phyloP scores from a whole-genome alignment of 2,888 invertebrate species.

The Caradrina kadenii region DNA sequence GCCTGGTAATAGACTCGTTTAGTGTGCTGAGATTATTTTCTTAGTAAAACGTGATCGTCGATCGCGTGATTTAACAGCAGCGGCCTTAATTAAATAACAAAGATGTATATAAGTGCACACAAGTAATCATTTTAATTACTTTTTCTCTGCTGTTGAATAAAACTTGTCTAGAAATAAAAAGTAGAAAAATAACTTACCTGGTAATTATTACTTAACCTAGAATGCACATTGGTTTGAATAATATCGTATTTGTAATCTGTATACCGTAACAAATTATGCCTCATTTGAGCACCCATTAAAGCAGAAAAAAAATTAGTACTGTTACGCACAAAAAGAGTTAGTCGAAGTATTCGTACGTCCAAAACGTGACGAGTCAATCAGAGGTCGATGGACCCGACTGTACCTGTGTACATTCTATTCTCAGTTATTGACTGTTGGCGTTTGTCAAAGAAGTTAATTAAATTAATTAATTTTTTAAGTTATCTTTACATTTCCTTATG shows the following conservation, averaged over 20 bases:
- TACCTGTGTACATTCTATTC: slow-evolving; percentile 49
- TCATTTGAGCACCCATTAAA: slow-evolving; percentile 30
- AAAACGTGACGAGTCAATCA: slow-evolving; percentile 75
- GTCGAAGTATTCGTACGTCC: slow-evolving; percentile 71
- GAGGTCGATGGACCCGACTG: slow-evolving; percentile 69
- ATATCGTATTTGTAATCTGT: slow-evolving; percentile 31
- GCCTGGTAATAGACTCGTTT: slow-evolving; percentile 45
- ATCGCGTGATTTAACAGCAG: slow-evolving; percentile 16
- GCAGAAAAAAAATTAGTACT: slow-evolving; percentile 54
- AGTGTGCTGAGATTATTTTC: slow-evolving; percentile 21
- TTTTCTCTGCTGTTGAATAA: neutral
- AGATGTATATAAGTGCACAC: slow-evolving; percentile 37
- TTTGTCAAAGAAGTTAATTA: slow-evolving; percentile 43
- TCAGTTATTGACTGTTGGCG: slow-evolving; percentile 21
- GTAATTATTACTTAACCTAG: slow-evolving; percentile 21
- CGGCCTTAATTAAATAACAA: slow-evolving; percentile 16
- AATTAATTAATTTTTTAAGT: slow-evolving; percentile 6
- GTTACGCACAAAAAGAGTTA: slow-evolving; percentile 64
- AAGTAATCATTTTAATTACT: slow-evolving; percentile 2
- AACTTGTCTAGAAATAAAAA: slow-evolving; percentile 8
- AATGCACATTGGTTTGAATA: slow-evolving; percentile 6
- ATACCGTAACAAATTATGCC: slow-evolving; percentile 25
- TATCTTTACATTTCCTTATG: slow-evolving; percentile 8
- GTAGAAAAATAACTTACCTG: slow-evolving; percentile 5
- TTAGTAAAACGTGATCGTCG: slow-evolving; percentile 18